Evolutionary conservation across 2,113 vertebrate species (phyloP), one percentile per base, ranked within the genome.

Genomic region (Callipepla californica): DNA sequence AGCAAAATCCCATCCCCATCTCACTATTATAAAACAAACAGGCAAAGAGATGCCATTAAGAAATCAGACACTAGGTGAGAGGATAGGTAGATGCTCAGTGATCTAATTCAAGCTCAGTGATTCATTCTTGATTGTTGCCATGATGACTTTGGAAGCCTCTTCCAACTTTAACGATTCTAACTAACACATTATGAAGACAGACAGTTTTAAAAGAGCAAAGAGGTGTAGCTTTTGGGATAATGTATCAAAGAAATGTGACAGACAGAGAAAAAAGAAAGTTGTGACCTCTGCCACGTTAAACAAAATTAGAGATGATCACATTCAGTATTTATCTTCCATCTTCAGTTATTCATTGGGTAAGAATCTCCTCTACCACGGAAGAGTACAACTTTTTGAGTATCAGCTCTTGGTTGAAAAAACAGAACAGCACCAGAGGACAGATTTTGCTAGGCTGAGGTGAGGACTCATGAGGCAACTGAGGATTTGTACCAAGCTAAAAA

Each of bases 211-310:
- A 89, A 70, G 68, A 80, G 55, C 77, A 93, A 40, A 83, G 19
- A 90, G 74, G 65, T 59, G 58, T 25, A 70, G 80, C 81, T 85
- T 93, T 91, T 19, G n/a, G 63, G 65, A 76, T 80, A 89, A 91
- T 36, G 38, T 6, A 82, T 80, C 67, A 77, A 82, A 90, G 70
- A 55, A 85, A 95, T 79, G 85, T 75, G 76, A 85, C 65, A 83
- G 90, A 94, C 38, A 78, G 90, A 59, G 87, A 89, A 57, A 80
- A 74, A 92, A 87, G 53, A 58, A 93, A 91, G 62, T 5, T 59
- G 50, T 79, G 89, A 94, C 70, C 75, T 89, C 94, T 47, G 50
- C 79, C 66, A 85, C 26, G 42, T 63, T 93, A 85, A 91, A 77
- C 66, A 78, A 57, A 85, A 93, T 80, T 16, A 59, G 44, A 47